phyloP scores from a whole-genome alignment of 2,888 invertebrate genomes.

The Drosophila meridionalis region DNA sequence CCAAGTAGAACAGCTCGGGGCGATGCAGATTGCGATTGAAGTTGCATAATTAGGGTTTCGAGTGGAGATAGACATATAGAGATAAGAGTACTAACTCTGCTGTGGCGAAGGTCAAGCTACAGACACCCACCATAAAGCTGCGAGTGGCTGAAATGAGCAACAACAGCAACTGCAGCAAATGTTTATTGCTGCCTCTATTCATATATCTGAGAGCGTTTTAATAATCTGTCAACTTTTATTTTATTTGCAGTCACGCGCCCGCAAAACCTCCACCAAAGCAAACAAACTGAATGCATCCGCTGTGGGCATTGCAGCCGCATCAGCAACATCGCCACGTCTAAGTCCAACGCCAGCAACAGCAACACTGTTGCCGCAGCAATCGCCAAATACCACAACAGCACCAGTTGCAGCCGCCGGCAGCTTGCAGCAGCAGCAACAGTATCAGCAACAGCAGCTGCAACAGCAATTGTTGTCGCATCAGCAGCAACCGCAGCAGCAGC shows the following conservation, averaged over 20 bases:
- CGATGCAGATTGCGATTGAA: background rate
- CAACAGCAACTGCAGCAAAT: slow-evolving; percentile 1
- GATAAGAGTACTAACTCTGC: slow-evolving; percentile 8
- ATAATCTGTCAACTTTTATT: slow-evolving; percentile 18
- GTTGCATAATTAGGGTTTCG: slow-evolving; percentile 26
- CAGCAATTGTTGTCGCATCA: slow-evolving; percentile 57
- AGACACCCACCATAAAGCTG: slow-evolving; percentile 44
- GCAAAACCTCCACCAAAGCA: slow-evolving; percentile 83
- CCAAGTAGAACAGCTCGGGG: slow-evolving; percentile 25
- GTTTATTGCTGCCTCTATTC: slow-evolving; percentile 37
- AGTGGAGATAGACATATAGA: slow-evolving; percentile 18
- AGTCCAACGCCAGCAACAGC: slow-evolving; percentile 82
- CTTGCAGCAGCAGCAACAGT: slow-evolving; percentile 59
- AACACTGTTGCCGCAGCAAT: slow-evolving; percentile 82
- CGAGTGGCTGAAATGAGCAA: slow-evolving; percentile 10
- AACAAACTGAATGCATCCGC: slow-evolving; percentile 83
- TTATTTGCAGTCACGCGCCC: slow-evolving; percentile 82
- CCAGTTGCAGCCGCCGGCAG: slow-evolving; percentile 55
- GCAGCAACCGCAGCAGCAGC: slow-evolving; percentile 68
- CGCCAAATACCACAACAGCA: slow-evolving; percentile 82
- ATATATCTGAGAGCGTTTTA: slow-evolving; percentile 4
- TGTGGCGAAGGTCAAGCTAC: slow-evolving; percentile 31
- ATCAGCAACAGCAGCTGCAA: slow-evolving; percentile 61
- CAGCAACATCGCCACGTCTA: slow-evolving; percentile 82
- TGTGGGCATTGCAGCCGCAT: slow-evolving; percentile 70